These are phyloP conservation scores for Bujurquina vittata DNA, from an alignment of 2,113 vertebrate species.

Conservation along the genomic window DNA sequence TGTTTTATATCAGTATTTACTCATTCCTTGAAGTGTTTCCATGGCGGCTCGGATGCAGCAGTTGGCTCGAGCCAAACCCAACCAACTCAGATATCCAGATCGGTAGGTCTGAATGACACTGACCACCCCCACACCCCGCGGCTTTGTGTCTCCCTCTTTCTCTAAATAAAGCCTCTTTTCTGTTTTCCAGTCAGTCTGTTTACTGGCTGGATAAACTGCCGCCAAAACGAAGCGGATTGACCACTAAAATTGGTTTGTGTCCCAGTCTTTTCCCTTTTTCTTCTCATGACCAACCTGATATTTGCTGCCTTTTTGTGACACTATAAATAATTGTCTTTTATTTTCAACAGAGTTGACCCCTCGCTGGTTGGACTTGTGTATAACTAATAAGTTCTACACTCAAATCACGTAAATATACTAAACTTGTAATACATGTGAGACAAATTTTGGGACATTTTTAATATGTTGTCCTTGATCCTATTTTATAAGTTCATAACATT, in stretches of 20 bases:
- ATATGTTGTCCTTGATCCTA: background rate
- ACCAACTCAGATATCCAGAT: slow-evolving; percentile 68
- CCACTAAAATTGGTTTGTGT: slow-evolving; percentile 55
- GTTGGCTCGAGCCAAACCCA: slow-evolving; percentile 69
- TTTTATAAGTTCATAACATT: background rate
- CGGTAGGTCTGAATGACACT: slow-evolving; percentile 47
- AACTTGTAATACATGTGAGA: background rate
- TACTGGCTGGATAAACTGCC: slow-evolving; percentile 78
- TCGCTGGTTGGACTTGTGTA: slow-evolving; percentile 61
- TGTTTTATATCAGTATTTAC: background rate
- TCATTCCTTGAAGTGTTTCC: slow-evolving; percentile 3
- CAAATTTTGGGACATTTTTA: background rate
- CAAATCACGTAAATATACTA: slow-evolving; percentile 58
- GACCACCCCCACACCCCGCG: too few relatives aligned
- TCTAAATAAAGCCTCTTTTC: background rate
- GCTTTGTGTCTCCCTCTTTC: background rate
- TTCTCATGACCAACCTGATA: background rate
- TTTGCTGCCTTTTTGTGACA: background rate
- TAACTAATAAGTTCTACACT: slow-evolving; percentile 39
- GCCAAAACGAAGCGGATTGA: slow-evolving; percentile 15
- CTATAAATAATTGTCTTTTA: background rate
- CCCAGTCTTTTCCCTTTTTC: background rate
- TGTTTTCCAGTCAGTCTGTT: slow-evolving; percentile 69
- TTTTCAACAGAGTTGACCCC: slow-evolving; percentile 61
- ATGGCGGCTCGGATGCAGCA: slow-evolving; percentile 67